Evolutionary conservation across 2,888 invertebrate genomes (phyloP), one percentile per base, ranked within the genome.

Genomic region (Calameuta pallipes): DNA sequence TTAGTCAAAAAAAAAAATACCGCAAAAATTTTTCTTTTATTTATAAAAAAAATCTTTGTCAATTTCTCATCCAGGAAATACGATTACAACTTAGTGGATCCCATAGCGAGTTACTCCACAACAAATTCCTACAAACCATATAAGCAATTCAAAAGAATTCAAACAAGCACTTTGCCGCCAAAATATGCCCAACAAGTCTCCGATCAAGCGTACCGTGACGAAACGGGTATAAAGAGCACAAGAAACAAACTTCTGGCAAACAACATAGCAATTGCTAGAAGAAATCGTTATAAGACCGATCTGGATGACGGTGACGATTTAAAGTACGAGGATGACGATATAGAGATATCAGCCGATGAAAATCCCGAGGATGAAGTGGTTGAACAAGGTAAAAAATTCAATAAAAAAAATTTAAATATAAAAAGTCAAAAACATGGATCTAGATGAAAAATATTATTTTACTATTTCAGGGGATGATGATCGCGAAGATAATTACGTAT

Each of bases 61-160:
- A 23, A 23, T 23, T 56, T 56, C 23, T 23, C 9, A 56, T 75
- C 15, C 69, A 84, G 85, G 77, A 82, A 80, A 81, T 79, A 78
- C 75, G 78, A 79, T 11, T 84, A 77, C 75, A 77, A 83, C 35
- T 56, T 83, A 77, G 80, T 77, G 73, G 88, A 88, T 36, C 70
- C 79, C 23, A 30, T 78, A 69, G 73, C 82, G 74, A 85, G 36
- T 76, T 85, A 83, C 79, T 77, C 80, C 34, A 75, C 81, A 11
- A 74, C 81, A 78, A 84, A 84, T 73, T 71, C 84, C 69, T 83
- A 83, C 78, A 84, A 82, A 70, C 82, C 79, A 69, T 80, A 79
- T 12, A 87, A 83, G 73, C 80, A 83, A 35, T 81, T 83, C 35
- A 73, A 74, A 23, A 76, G 75, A 69, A 56, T 56, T 23, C 70